Conservation (phyloP, 2,797 vertebrate genomes). For the Darevskia nairensis region DNA sequence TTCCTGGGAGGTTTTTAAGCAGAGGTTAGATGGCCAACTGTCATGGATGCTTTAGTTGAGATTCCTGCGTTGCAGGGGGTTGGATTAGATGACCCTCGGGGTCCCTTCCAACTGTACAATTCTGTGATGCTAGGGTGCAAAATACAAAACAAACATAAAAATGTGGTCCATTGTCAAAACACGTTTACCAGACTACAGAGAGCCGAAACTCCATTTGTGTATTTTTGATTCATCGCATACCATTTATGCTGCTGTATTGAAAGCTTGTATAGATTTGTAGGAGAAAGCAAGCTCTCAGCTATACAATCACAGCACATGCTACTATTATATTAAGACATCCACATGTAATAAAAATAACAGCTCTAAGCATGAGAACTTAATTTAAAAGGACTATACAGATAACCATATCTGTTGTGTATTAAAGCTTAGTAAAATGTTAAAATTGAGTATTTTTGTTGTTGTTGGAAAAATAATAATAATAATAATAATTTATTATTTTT, state of each 20-base stretch:
- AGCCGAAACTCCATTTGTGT: neutral
- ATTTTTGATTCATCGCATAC: constrained; percentile 49
- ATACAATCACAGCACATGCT: constrained; percentile 41
- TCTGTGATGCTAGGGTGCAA: no score
- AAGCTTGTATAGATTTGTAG: constrained; percentile 43
- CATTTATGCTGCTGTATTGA: constrained; percentile 26
- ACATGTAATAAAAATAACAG: constrained; percentile 50
- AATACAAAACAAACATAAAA: no score
- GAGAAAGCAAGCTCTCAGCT: constrained; percentile 52
- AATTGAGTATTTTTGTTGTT: neutral
- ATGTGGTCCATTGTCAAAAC: no score
- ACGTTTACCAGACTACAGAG: neutral
- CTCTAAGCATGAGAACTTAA: constrained; percentile 4
- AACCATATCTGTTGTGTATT: constrained; percentile 41
- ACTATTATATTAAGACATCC: constrained; percentile 61
- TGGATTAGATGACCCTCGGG: no score
- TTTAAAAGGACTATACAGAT: constrained; percentile 52
- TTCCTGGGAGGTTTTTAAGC: no score
- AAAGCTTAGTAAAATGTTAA: constrained; percentile 15
- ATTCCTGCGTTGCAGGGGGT: no score
- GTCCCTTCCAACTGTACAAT: no score
- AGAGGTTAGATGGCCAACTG: no score
- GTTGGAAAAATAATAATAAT: no score
- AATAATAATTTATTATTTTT: no score
- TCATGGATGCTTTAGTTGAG: no score